Evolutionary conservation across 2,113 vertebrate species (phyloP), one percentile per base, ranked within the genome.

Genomic region (Hystrix brachyura): DNA sequence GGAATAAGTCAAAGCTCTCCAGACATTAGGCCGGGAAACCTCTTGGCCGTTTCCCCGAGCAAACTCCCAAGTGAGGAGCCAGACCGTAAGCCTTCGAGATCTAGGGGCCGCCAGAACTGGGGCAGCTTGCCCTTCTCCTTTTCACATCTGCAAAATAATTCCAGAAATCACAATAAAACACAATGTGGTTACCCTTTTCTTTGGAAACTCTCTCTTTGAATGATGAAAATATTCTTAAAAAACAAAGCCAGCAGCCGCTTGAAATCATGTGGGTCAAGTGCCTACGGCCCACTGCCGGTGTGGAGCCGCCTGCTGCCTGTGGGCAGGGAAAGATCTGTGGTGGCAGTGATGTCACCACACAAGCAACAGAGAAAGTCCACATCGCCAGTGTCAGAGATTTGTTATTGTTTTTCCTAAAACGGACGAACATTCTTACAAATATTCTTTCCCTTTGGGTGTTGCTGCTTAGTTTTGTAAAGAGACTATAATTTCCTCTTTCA

Each of bases 111-210:
- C 48, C 7, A 55, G 79, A 94, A 92, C 32, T 12, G 34, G 82
- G 81, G 46, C 76, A 0, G 23, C 87, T 60, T 14, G 89, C 64
- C 85, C 87, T 97, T 94, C 79, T 94, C 82, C 51, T 69, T 69
- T 71, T 88, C 60, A 64, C 87, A 78, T 67, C 38, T 87, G 90
- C 43, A 92, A 67, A 96, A 67, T 83, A 90, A 94, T 59, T 94
- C 74, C 90, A 95, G 59, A 94, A 81, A 51, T 92, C 86, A 85
- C 55, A 92, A 59, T 25, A 84, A 86, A 91, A 93, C 48, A 64
- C 27, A 93, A 78, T 62, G 32, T 9, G 48, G 38, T 90, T 76
- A 79, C 76, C 74, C 43, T 92, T 80, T 97, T 76, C 96, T 97
- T 89, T 90, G 76, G 82, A 95, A 96, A 89, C 29, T 46, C 7